Evolutionary conservation across 2,113 vertebrate genomes (phyloP), one percentile per base, ranked within the genome.

Genomic region (Tautogolabrus adspersus): DNA sequence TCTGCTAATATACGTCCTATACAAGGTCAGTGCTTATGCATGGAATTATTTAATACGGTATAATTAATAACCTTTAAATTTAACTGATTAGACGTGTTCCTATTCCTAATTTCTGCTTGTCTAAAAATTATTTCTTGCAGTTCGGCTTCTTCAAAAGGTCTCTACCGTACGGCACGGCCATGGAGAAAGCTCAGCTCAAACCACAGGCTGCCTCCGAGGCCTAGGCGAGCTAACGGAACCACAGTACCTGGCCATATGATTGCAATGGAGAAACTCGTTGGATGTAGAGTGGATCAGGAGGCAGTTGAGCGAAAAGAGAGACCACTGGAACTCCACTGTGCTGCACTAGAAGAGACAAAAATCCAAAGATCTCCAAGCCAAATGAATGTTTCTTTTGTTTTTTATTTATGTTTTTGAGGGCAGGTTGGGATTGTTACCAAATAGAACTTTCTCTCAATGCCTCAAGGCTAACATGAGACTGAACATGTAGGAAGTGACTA

Each of bases 131-230:
- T 68, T 47, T 23, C 8, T 58, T n/a, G 22, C 78, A 98, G 97
- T 92, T 97, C 3, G 96, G 96, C 72, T 98, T 98, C 94, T 98
- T 98, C 89, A 97, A 98, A 89, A 95, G 97, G 77, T 94, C 97
- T 7, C 88, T 96, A 26, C 96, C 96, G 0, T 97, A 97, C 0
- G 96, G 97, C 91, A 97, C 97, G 0, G 96, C 97, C 77, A 98
- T 97, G 97, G 97, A 98, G 91, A 98, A 97, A 91, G 97, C 97
- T 5, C 95, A 98, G 61, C 96, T 98, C 57, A 98, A 98, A 90
- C 97, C 97, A 52, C 97, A 96, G 91, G 96, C 96, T 66, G 94
- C 96, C 46, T 97, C 97, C 0, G 97, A 98, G 90, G 97, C 97
- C 81, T 98, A 94, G 93, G 66, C 7, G 56, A 62, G 26, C 37